Conservation (phyloP, 2,797 vertebrate species). For the Sylvia borin region DNA sequence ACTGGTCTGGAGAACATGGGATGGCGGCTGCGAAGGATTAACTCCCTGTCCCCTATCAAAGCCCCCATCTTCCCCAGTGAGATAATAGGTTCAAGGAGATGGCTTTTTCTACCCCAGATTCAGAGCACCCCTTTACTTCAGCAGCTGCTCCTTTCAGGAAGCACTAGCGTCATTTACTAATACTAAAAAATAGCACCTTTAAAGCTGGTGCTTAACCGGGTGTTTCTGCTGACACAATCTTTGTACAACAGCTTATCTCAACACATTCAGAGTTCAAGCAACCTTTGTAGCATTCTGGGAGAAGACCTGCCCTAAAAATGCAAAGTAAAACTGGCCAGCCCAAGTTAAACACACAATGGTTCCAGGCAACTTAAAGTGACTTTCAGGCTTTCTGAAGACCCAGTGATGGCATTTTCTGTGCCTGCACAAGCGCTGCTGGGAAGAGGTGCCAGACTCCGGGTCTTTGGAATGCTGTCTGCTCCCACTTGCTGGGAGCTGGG, state of each 20-base stretch:
- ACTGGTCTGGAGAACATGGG: rapidly evolving
- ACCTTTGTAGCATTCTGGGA: rapidly evolving
- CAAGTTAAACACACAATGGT: background rate
- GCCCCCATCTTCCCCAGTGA: background rate
- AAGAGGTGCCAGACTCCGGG: background rate
- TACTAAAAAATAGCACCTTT: background rate
- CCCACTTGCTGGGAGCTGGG: background rate
- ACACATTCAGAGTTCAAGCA: rapidly evolving
- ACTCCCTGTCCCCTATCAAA: background rate
- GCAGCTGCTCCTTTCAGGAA: background rate
- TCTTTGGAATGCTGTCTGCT: rapidly evolving
- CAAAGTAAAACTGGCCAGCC: background rate
- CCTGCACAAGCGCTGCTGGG: background rate
- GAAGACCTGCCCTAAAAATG: background rate
- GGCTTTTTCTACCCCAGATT: background rate
- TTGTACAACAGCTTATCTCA: background rate
- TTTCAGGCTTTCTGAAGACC: background rate
- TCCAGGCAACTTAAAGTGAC: background rate
- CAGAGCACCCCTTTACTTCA: background rate
- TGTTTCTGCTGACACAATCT: background rate
- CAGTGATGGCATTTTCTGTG: rapidly evolving
- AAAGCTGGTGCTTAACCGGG: background rate
- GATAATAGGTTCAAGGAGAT: rapidly evolving
- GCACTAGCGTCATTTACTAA: background rate
- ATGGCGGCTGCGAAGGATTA: background rate